Evolutionary conservation across 1,140 invertebrate genomes (phyloP).

Genomic region (Drosophila leontia): DNA sequence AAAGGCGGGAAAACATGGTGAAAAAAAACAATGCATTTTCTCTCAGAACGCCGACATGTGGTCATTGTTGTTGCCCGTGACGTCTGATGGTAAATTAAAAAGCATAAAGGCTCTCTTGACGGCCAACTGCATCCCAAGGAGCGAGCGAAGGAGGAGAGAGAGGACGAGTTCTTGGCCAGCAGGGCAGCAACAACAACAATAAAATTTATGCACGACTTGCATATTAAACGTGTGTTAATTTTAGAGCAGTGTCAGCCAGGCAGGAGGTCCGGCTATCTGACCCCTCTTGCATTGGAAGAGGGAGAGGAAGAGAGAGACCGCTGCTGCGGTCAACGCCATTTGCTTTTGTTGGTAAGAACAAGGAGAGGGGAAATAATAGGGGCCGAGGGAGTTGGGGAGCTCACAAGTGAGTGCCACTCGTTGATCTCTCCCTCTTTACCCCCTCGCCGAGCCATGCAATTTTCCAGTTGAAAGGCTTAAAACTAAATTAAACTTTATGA

Average conservation of each 20-base stretch:
- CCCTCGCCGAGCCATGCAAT: constrained; percentile 59
- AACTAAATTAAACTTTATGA: constrained; percentile 84
- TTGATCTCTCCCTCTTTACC: constrained; percentile 23
- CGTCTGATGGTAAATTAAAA: constrained; percentile 81
- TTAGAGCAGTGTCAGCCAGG: constrained; percentile 65
- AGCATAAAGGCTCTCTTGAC: constrained; percentile 52
- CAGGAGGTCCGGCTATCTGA: constrained; percentile 2
- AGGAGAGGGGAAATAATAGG: neutral
- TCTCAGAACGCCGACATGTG: constrained; percentile 69
- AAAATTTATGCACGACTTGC: constrained; percentile 82
- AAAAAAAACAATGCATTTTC: constrained; percentile 47
- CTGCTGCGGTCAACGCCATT: constrained; percentile 57
- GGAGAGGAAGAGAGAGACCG: no score
- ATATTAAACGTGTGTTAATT: constrained; percentile 84
- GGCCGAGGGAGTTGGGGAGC: constrained; percentile 9
- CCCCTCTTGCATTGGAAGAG: constrained; percentile 16
- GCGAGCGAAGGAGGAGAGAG: constrained; percentile 23
- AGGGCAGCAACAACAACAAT: constrained; percentile 36
- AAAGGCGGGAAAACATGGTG: constrained; percentile 2
- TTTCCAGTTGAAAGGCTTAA: constrained; percentile 84
- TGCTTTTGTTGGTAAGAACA: constrained; percentile 19
- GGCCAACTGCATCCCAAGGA: constrained; percentile 6
- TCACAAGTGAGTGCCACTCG: constrained; percentile 59
- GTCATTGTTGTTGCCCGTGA: constrained; percentile 63
- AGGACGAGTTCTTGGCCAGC: constrained; percentile 8